Base-by-base conservation (phyloP, 2,797 vertebrate genomes). In the Sebastes vulpes region DNA sequence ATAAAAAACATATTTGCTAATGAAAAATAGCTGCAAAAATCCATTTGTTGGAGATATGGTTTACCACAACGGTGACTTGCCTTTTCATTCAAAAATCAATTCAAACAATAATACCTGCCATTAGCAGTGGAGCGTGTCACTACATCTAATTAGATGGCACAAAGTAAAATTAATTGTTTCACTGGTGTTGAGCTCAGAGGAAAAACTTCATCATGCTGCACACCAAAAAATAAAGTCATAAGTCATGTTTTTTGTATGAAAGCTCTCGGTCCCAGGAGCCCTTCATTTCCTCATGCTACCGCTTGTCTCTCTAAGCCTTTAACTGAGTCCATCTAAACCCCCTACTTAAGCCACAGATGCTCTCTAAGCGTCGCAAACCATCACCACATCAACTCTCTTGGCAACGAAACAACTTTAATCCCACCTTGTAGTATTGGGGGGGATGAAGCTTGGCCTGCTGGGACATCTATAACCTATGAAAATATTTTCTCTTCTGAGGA, bases 361-460 rank as follows among this genome's bases (percentile, higher is more conserved):
- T 59, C 48, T 54, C 20, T 54, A 53, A 72, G 63, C 42, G 18
- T 52, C 18, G 9, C 26, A 69, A 46, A 56, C 38, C 18, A 56
- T 65, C 21, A 56, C 38, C 21, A 50, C 38, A 31, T 18, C 12
- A 59, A 20, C 56, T 35, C 11, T 52, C 6, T 6, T 59, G 60
- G 20, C 18, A 64, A 72, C 42, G 32, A 31, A 75, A 9, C 75
- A 26, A 65, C 28, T 85, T 75, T 5, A 66, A 10, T 56, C 48
- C n/a, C 26, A 53, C 28, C 29, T 23, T 60, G 21, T 50, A 52
- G 31, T 3, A n/a, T 3, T 28, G 32, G 9, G 12, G 2, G 2
- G 14, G 38, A 35, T 9, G 53, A 72, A 31, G 23, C 14, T 28
- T 6, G 7, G 4, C 28, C 76, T 63, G 28, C 58, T 70, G 31